A percentile compares a stretch with the other conserved stretches of the same genome.
phyloP scores from a whole-genome alignment of 2,888 invertebrate genomes.

The Xestoiulus laeticollis region DNA sequence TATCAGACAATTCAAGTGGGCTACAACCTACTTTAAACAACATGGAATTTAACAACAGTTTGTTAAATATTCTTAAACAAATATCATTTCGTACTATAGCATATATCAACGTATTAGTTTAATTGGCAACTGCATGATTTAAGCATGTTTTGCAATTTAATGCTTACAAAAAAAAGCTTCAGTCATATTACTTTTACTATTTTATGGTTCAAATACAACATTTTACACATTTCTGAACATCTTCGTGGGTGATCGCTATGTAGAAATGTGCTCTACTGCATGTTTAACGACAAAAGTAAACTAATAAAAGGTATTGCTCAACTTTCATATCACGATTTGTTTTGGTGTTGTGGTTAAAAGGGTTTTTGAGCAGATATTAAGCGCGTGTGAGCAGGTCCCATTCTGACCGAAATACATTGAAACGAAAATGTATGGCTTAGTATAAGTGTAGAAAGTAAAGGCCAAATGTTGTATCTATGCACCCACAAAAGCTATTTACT shows the following conservation, averaged over 20 bases:
- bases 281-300: neutral
- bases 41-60: neutral
- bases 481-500: neutral
- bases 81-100: too few species aligned
- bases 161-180: too few species aligned
- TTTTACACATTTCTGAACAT: too few species aligned
- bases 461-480: neutral
- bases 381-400: neutral
- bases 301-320: neutral
- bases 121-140: too few species aligned
- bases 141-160: too few species aligned
- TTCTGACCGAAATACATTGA: neutral
- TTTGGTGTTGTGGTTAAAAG: neutral
- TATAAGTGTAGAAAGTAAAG: neutral
- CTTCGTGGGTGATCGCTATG: too few species aligned
- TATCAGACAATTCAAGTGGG: neutral
- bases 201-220: too few species aligned
- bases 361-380: neutral
- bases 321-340: neutral
- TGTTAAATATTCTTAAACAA: neutral
- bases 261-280: too few species aligned
- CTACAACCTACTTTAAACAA: neutral
- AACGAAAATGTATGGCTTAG: neutral
- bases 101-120: too few species aligned
- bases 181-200: too few species aligned